A percentile compares a stretch with the other conserved stretches of the same genome.
These are phyloP conservation scores for Pocillopora grandis DNA, from an alignment of 92 coral and sea anemone species.

Conservation along the genomic window DNA sequence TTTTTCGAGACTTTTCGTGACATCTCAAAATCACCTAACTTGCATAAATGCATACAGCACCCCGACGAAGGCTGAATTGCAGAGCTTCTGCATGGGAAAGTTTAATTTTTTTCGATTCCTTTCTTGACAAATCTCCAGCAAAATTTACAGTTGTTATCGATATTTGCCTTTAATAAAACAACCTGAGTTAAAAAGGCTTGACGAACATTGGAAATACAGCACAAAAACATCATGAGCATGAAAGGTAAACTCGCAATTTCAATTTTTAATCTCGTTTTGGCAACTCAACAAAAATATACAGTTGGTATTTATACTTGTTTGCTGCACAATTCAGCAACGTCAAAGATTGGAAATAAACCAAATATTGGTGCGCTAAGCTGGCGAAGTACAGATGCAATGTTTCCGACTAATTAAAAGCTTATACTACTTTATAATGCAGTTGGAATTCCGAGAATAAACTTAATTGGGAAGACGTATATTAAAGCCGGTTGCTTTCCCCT, in stretches of 20 bases:
- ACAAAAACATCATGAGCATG: neutral
- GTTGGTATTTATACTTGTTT: neutral
- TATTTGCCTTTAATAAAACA: neutral
- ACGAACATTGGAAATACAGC: neutral
- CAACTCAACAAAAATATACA: neutral
- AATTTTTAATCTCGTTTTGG: neutral
- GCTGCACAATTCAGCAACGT: constrained; percentile 1
- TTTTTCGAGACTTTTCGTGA: neutral
- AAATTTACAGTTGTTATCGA: neutral
- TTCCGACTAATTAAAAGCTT: neutral
- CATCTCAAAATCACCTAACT: neutral
- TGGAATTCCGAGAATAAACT: neutral
- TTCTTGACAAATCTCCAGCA: constrained; percentile 23
- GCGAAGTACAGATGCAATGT: neutral
- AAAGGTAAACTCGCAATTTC: neutral
- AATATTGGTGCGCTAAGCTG: neutral
- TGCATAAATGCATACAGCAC: neutral
- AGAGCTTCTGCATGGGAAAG: neutral
- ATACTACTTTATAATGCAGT: neutral
- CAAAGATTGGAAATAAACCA: neutral
- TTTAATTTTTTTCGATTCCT: neutral
- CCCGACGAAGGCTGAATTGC: neutral
- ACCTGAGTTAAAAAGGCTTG: neutral
- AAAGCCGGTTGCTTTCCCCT: no score
- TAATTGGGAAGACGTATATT: neutral